Evolutionary conservation across 2,888 invertebrate species (phyloP).

Genomic region (Lochmaea crataegi): DNA sequence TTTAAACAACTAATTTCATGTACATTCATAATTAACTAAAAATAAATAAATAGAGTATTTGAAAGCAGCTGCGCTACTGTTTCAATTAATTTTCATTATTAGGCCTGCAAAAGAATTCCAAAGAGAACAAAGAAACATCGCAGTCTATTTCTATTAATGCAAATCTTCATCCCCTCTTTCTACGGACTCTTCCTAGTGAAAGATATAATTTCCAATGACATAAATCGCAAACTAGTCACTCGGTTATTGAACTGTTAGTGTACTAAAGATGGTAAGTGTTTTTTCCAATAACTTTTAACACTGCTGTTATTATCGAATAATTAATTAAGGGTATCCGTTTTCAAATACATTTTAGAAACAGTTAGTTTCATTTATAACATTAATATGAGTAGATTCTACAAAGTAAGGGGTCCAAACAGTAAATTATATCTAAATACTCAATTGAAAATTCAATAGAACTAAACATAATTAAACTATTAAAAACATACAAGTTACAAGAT

Average conservation of each 20-base stretch:
- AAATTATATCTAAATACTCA: too few relatives aligned
- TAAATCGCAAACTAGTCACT: conserved; percentile 1
- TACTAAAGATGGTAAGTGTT: conserved; percentile 13
- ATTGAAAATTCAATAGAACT: too few relatives aligned
- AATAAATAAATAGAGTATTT: not conserved
- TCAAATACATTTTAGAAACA: too few relatives aligned
- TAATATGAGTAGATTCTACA: too few relatives aligned
- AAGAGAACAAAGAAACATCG: conserved; percentile 18
- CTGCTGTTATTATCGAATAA: not conserved
- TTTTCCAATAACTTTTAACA: not conserved
- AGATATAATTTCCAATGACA: conserved; percentile 11
- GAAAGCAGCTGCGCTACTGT: not conserved
- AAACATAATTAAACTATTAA: too few relatives aligned
- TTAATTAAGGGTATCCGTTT: too few relatives aligned
- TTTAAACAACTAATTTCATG: not conserved
- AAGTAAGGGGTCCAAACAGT: too few relatives aligned
- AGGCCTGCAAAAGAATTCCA: not conserved
- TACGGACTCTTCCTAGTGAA: conserved; percentile 12
- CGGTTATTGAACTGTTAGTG: conserved; percentile 15
- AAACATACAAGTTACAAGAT: too few relatives aligned
- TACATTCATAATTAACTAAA: not conserved
- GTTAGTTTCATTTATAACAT: too few relatives aligned
- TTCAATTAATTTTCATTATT: conserved; percentile 29
- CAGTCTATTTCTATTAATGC: conserved; percentile 28
- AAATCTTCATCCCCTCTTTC: conserved; percentile 25